Percentiles rank a stretch among this genome's conserved stretches.
Conservation (phyloP, 2,888 invertebrate species). For the Saturnia japonica region DNA sequence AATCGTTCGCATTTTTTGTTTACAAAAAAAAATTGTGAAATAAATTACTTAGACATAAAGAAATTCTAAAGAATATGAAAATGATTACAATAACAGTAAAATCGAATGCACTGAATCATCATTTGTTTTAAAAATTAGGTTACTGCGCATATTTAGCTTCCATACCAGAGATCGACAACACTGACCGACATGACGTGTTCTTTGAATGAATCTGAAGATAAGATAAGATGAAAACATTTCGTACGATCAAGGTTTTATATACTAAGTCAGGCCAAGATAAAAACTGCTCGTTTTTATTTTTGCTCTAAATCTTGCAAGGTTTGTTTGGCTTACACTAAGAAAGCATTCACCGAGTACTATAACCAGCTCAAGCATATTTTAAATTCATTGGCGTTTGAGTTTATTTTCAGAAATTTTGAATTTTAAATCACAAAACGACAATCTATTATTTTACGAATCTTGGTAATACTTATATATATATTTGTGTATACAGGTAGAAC, state of each 20-base stretch:
- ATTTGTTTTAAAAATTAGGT: not conserved
- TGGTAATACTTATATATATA: not conserved
- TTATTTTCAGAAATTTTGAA: not conserved
- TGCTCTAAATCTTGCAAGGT: no score
- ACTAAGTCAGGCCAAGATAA: not conserved
- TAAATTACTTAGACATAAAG: not conserved
- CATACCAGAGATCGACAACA: not conserved
- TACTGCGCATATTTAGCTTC: not conserved
- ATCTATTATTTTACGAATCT: no score
- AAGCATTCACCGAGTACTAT: no score
- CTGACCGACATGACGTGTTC: not conserved
- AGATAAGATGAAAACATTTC: not conserved
- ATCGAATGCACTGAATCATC: constrained; percentile 5
- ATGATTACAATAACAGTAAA: not conserved
- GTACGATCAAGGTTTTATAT: not conserved
- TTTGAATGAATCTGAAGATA: constrained; percentile 6
- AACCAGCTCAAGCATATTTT: no score
- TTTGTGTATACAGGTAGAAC: not conserved
- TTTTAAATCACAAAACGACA: no score
- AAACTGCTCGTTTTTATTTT: no score
- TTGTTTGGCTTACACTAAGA: no score
- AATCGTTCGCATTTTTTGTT: not conserved
- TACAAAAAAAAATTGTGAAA: not conserved
- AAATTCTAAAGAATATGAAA: not conserved
- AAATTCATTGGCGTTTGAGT: no score